These are phyloP conservation scores for Centropus bengalensis DNA, from an alignment of 2,113 vertebrate genomes.

Conservation along the genomic window DNA sequence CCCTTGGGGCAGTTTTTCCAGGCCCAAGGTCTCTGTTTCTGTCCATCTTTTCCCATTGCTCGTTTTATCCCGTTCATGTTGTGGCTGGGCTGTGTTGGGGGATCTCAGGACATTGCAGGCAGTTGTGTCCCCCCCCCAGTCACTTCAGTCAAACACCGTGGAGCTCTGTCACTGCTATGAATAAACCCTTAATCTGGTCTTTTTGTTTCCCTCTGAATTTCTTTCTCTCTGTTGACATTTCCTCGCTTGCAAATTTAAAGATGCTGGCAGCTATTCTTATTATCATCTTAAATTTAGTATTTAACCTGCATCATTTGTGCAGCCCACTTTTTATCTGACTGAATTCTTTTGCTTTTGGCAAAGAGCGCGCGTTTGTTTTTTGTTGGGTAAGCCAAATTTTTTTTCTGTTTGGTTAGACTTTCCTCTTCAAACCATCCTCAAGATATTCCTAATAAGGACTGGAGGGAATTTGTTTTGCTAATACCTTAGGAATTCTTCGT, in stretches of 20 bases:
- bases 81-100: rapidly evolving
- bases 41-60: rapidly evolving
- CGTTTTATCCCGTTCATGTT: not conserved
- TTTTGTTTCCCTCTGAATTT: conserved; percentile 58
- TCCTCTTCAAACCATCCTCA: conserved; percentile 30
- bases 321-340: conserved; percentile 26
- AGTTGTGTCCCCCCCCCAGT: not conserved
- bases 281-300: conserved; percentile 45
- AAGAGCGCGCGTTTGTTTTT: not conserved
- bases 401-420: conserved; percentile 56
- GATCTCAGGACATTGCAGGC: not conserved
- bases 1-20: not conserved
- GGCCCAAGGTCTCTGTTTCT: not conserved
- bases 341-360: conserved; percentile 55
- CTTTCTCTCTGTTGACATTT: conserved; percentile 64
- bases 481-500: conserved; percentile 60
- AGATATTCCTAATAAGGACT: conserved; percentile 64
- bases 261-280: conserved; percentile 39
- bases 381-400: conserved; percentile 43
- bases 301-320: conserved; percentile 52
- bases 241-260: conserved; percentile 46
- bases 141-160: not conserved
- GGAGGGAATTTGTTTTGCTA: conserved; percentile 67
- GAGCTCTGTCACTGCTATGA: not conserved
- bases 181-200: conserved; percentile 47